Evolutionary conservation across 2,888 invertebrate genomes (phyloP).

Genomic region (Aphodius granarius): DNA sequence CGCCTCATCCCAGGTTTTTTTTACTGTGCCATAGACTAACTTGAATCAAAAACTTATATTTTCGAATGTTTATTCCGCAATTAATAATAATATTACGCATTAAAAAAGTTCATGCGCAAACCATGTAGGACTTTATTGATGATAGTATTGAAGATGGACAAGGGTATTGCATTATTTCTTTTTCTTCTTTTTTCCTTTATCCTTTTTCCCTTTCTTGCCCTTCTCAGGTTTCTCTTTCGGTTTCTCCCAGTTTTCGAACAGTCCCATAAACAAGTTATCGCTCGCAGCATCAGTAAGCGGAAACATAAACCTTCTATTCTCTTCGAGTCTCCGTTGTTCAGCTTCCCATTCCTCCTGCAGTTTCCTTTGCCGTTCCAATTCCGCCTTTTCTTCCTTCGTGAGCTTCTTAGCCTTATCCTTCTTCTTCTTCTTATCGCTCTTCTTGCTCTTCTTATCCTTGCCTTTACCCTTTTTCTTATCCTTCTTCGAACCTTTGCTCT

Average conservation of each 20-base stretch:
- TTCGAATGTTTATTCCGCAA: background rate
- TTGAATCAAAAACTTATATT: background rate
- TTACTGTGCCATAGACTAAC: background rate
- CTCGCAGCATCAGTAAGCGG: constrained; percentile 48
- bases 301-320: constrained; percentile 47
- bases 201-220: constrained; percentile 24
- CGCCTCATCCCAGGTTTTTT: background rate
- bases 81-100: background rate
- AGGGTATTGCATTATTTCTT: background rate
- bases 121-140: too few relatives aligned
- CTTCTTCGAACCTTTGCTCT: constrained; percentile 32
- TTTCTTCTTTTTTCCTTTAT: constrained; percentile 19
- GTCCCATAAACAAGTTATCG: constrained; percentile 45
- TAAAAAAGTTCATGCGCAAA: background rate
- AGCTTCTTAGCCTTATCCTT: constrained; percentile 32
- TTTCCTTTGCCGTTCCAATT: constrained; percentile 38
- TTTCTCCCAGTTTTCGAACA: constrained; percentile 47
- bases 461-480: constrained; percentile 36
- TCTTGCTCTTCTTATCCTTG: constrained; percentile 30
- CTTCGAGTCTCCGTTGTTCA: constrained; percentile 39
- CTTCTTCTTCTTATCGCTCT: constrained; percentile 32
- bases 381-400: constrained; percentile 36
- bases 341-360: constrained; percentile 41
- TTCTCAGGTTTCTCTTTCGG: constrained; percentile 19
- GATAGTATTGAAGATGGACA: too few relatives aligned